Conservation (phyloP, 2,113 vertebrate species). For the Onychostoma macrolepis region DNA sequence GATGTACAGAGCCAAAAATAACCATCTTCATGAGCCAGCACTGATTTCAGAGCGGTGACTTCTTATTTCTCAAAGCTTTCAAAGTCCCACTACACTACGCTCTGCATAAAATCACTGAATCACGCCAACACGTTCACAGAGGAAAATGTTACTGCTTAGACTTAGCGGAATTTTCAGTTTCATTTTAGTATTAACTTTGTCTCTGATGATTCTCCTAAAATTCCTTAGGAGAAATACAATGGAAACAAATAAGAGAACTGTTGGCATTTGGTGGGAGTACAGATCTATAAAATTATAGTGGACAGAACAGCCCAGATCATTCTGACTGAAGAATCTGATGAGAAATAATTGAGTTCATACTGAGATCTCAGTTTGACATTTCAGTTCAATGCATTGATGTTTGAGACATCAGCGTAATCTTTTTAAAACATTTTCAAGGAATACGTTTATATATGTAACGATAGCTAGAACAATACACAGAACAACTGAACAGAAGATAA, state of each 20-base stretch:
- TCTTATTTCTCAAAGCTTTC: conserved; percentile 12
- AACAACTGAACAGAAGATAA: neutral
- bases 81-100: conserved; percentile 6
- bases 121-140: neutral
- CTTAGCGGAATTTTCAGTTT: conserved; percentile 11
- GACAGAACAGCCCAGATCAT: neutral
- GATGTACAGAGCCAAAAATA: conserved; percentile 28
- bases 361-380: neutral
- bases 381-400: neutral
- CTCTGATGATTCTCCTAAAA: neutral
- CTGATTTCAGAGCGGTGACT: neutral
- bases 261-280: neutral
- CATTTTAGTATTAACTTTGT: neutral
- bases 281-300: neutral
- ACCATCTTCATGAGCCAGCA: conserved; percentile 8
- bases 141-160: neutral
- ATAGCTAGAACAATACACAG: neutral
- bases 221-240: neutral
- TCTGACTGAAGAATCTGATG: neutral
- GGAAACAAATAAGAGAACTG: neutral
- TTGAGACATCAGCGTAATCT: neutral
- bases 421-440: neutral
- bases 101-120: neutral
- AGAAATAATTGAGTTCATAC: neutral
- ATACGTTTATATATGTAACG: neutral